phyloP scores from a whole-genome alignment of 1,140 invertebrate species.

The Halictus rubicundus region DNA sequence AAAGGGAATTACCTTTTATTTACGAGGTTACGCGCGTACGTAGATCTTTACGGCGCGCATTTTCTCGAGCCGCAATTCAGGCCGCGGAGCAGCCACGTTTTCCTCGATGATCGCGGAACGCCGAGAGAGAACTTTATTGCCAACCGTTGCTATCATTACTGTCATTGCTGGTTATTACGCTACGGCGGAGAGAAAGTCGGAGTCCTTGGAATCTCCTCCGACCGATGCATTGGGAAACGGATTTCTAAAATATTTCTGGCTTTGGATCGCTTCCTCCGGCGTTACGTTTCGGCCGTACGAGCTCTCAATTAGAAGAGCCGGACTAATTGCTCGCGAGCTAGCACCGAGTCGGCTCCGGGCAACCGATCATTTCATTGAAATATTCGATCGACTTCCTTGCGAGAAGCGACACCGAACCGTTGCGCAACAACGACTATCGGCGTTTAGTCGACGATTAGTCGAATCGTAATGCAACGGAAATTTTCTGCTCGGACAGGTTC shows the following conservation, averaged over 20 bases:
- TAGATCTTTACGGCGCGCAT: not conserved
- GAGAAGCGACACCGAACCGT: too few species aligned
- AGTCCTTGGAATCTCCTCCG: conserved; percentile 10
- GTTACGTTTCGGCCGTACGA: not conserved
- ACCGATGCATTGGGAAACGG: conserved; percentile 12
- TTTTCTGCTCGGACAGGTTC: conserved; percentile 75
- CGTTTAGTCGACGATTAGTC: too few species aligned
- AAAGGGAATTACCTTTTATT: not conserved
- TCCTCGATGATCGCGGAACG: conserved; percentile 12
- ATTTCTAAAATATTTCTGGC: conserved; percentile 20
- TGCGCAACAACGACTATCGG: too few species aligned
- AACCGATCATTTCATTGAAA: too few species aligned
- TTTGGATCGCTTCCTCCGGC: not conserved
- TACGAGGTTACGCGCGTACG: not conserved
- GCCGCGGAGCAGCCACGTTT: conserved; percentile 6
- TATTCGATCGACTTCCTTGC: too few species aligned
- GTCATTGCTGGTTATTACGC: conserved; percentile 24
- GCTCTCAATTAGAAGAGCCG: too few species aligned
- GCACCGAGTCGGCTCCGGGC: too few species aligned
- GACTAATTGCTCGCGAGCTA: too few species aligned
- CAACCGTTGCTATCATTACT: conserved; percentile 20
- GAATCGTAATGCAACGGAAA: too few species aligned
- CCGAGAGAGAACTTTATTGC: conserved; percentile 20
- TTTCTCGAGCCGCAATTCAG: conserved; percentile 8
- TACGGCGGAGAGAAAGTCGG: conserved; percentile 17